Evolutionary conservation across 1,140 invertebrate genomes (phyloP), one percentile per base, ranked within the genome.

Genomic region (Goniozus legneri): DNA sequence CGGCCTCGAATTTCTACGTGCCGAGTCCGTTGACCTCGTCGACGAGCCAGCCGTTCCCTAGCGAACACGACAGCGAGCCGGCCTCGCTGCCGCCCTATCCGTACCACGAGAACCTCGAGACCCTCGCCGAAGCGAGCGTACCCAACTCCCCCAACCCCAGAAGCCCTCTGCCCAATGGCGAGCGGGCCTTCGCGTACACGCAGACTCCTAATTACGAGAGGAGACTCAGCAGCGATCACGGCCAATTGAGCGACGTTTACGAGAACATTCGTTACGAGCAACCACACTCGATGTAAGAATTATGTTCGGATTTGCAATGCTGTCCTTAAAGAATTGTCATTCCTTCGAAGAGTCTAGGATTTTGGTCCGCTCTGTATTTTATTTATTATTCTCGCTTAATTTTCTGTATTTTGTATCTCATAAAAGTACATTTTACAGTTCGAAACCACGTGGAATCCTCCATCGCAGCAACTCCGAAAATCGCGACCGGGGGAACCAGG

Each of bases 1-100:
- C 54, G 20, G 59, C 64, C 10, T 68, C 75, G 8, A 85, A 80
- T 22, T 86, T 86, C 60, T 86, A 86, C 58, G 84, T 86, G 13
- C 84, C 84, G 21, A 83, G 78, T 66, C 82, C 82, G 1, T 47
- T 76, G 48, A 61, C 68, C 8, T 58, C 68, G 0, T 69, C 70
- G 13, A 49, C 47, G 8, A 66, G 58, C 39, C 57, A 67, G 41
- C 56, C 55, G 15, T 62, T 65, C 14, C 58, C 60, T 1, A 47
- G 40, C 21, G 30, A 44, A 31, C 62, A 65, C 46, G 60, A 67
- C 8, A 53, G 34, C 20, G 67, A 66, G 3, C 58, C 63, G 14
- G 46, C 67, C 2, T 71, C 68, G 0, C 45, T 69, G 12, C 65
- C 65, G 2, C 67, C 65, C 0, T 69, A 69, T 37, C 59, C 60